Conservation (phyloP, 2,113 vertebrate species). For the Siniperca knerii region DNA sequence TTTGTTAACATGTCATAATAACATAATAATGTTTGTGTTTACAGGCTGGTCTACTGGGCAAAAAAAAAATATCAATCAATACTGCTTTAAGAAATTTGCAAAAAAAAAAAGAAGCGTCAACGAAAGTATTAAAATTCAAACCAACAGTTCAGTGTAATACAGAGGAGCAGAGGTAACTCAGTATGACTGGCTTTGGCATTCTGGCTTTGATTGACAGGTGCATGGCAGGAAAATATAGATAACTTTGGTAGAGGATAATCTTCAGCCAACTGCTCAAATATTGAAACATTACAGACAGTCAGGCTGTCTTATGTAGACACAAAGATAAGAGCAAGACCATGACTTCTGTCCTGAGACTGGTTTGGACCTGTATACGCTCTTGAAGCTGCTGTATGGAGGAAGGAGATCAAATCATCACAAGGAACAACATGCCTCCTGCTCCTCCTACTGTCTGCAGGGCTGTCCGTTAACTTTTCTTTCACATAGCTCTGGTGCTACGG, state of each 20-base stretch:
- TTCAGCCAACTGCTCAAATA: slow-evolving; percentile 56
- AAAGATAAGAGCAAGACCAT: slow-evolving; percentile 12
- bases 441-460: neutral
- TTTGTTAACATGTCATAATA: neutral
- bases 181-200: neutral
- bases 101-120: neutral
- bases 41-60: neutral
- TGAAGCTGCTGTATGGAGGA: slow-evolving; percentile 4
- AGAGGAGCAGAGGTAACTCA: slow-evolving; percentile 5
- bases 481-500: too few species aligned
- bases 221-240: slow-evolving; percentile 9
- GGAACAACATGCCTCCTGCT: neutral
- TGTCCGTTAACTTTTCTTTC: too few species aligned
- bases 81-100: neutral
- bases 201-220: slow-evolving; percentile 17
- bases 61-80: too few species aligned
- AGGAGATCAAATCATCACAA: neutral
- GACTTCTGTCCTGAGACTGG: slow-evolving; percentile 16
- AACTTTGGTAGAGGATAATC: slow-evolving; percentile 14
- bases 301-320: slow-evolving; percentile 31
- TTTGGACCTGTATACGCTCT: neutral
- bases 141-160: neutral
- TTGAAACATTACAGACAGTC: slow-evolving; percentile 38
- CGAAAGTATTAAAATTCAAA: neutral
- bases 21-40: neutral